Base-by-base conservation (phyloP, 2,113 vertebrate genomes). In the Amphilophus citrinellus region DNA sequence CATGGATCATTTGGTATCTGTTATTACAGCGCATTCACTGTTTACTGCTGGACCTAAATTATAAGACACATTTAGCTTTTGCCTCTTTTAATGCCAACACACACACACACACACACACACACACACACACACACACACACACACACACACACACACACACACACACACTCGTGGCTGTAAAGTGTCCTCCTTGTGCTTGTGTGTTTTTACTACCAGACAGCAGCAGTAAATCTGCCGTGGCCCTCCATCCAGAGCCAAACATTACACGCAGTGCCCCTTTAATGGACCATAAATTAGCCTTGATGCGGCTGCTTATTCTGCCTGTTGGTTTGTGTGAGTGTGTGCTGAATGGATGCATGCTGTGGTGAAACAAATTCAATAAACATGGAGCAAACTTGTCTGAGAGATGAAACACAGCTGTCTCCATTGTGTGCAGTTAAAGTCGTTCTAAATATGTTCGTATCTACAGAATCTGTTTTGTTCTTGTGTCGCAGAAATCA, bases 271-370 rank as follows among this genome's bases (percentile, higher is more conserved):
- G 47, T 32, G 68, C 47, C 47, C 68, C 68, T 73, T 73, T 73
- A 73, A 73, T 73, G 68, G 47, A 56, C 68, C 68, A 8, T 73
- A 73, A 73, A 73, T 56, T 73, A 73, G 47, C 68, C 53, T 73
- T 73, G 68, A 53, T 56, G 68, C 6, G 0, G 47, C 27, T 53
- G 47, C 47, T 17, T 17, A 17, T 17, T 17, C 15, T 53, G 66
- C 47, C 47, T 73, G 27, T 73, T 73, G 47, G 27, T 32, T 14
- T 73, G 66, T 32, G 47, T 7, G 68, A 73, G 44, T 32, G 27
- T 1, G 66, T 32, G 68, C n/a, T 73, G 27, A 32, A 32, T 35
- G 47, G 47, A 73, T 27, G 6, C 47, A 53, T n/a, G 13, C 0
- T 10, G 1, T 7, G 66, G 27, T n/a, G 44, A 53, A 5, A 53